Evolutionary conservation across 2,113 vertebrate genomes (phyloP), one percentile per base, ranked within the genome.

Genomic region (Eretmodus cyanostictus): DNA sequence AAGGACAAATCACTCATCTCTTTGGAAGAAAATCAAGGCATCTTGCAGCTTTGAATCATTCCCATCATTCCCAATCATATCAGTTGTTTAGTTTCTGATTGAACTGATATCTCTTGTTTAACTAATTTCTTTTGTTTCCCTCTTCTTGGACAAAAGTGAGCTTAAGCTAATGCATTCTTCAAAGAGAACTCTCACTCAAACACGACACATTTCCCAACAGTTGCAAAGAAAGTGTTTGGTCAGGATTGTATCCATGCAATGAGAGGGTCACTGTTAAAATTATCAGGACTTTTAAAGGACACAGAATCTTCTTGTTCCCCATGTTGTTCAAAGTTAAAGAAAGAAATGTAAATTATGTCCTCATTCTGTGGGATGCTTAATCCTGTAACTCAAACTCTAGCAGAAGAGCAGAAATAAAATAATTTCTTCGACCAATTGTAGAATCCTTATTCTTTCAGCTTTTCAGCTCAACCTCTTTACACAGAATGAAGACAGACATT

Each of bases 351-450:
- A 63, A 63, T 5, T 17, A 63, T 36, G 59, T 42, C 38, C 38
- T 71, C n/a, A 2, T 42, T 24, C 66, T 68, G 63, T 40, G 19
- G 0, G 11, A 71, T 22, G 36, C 9, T 24, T 40, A 71, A 71
- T 71, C 31, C 31, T 36, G 17, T 36, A 36, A 66, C 6, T 66
- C 31, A 24, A 71, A 40, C 36, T 55, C 22, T 24, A 38, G 66
- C 66, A 71, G 63, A 68, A 68, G 36, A 40, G 36, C 36, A 40
- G 36, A 3, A 42, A 24, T 42, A 4, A 42, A 71, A 24, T 40
- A 0, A 71, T 71, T 24, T 42, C 4, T 42, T 71, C 66, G 9
- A 0, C 66, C 1, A 2, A 42, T 14, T 24, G 36, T 9, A 24
- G n/a, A 42, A 42, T 24, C 8, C 0, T 71, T 24, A 24, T 42